Base-by-base conservation (phyloP, 53 echinoderm and acorn worm genomes). In the Antedon mediterranea region DNA sequence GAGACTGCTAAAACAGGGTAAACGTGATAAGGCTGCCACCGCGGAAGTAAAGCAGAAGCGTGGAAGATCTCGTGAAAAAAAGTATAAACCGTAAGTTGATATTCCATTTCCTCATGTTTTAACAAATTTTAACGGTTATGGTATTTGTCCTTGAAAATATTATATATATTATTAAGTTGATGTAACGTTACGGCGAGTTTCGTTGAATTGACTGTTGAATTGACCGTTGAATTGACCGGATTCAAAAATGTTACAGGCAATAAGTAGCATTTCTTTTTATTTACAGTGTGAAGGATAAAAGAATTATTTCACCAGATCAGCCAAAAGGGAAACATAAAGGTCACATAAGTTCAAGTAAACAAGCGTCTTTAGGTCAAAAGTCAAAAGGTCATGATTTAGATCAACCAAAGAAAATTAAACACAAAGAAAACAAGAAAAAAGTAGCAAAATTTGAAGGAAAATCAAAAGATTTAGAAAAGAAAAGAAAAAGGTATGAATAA, bases 11-110 rank as follows among this genome's bases (percentile, higher is more conserved):
- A 71, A 71, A 14, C 32, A 5, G 31, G 79, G 71, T 32, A 27
- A 37, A 75, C 74, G 71, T 41, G 31, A 82, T 79, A 43, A 86
- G 79, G 37, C 75, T 78, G 42, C 78, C 78, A 75, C 78, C 78
- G 72, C 78, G 78, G 74, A 84, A 84, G 70, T 74, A 73, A 9
- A 78, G 79, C 30, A 27, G 29, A 28, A 83, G 75, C 7, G 57
- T 11, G 57, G 57, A 8, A 57, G 57, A 23, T 57, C 57, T 6
- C 57, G 57, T 23, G 57, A 57, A 18, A 57, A 57, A 23, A 57
- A 57, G 23, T 57, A 57, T 20, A 57, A 57, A 57, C 2, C 57
- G 57, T 57, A 26, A n/a, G n/a, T n/a, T n/a, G n/a, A n/a, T n/a
- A n/a, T n/a, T n/a, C n/a, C n/a, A n/a, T n/a, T n/a, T n/a, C n/a